Conservation (phyloP, 2,888 invertebrate genomes). For the Nephrotoma appendiculata region DNA sequence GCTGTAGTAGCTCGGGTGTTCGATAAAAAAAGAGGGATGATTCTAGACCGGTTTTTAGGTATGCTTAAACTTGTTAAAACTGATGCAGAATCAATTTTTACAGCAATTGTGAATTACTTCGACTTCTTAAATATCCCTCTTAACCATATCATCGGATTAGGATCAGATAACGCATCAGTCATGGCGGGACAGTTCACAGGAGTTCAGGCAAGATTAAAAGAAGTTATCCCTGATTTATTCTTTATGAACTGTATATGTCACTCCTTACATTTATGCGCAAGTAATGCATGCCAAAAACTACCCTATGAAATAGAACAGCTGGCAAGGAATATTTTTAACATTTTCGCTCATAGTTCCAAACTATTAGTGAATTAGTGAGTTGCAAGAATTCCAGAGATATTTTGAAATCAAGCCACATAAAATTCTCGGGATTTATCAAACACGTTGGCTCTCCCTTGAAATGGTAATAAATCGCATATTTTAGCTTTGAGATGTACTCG, state of each 20-base stretch:
- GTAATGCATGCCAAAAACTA: conserved; percentile 17
- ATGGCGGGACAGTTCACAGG: not conserved
- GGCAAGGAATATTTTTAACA: conserved; percentile 16
- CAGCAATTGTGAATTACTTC: not conserved
- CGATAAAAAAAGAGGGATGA: not conserved
- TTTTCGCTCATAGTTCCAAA: conserved; percentile 16
- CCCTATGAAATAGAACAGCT: conserved; percentile 16
- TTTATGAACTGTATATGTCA: conserved; percentile 19
- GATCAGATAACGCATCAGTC: not conserved
- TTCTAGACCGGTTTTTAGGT: not conserved
- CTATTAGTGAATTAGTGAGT: conserved; percentile 12
- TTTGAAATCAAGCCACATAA: not conserved
- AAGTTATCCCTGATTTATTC: conserved; percentile 10
- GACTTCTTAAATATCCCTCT: not conserved
- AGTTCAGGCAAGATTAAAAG: conserved; percentile 8
- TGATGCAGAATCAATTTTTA: not conserved
- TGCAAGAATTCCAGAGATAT: conserved; percentile 12
- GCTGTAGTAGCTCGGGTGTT: not conserved
- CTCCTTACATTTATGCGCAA: conserved; percentile 18
- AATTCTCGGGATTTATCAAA: not conserved
- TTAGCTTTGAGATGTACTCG: not conserved
- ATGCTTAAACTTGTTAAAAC: not conserved
- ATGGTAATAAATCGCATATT: not conserved
- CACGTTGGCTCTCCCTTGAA: not conserved
- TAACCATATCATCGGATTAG: not conserved